Evolutionary conservation across 2,797 vertebrate species (phyloP).

Genomic region (Pipistrellus nathusii): DNA sequence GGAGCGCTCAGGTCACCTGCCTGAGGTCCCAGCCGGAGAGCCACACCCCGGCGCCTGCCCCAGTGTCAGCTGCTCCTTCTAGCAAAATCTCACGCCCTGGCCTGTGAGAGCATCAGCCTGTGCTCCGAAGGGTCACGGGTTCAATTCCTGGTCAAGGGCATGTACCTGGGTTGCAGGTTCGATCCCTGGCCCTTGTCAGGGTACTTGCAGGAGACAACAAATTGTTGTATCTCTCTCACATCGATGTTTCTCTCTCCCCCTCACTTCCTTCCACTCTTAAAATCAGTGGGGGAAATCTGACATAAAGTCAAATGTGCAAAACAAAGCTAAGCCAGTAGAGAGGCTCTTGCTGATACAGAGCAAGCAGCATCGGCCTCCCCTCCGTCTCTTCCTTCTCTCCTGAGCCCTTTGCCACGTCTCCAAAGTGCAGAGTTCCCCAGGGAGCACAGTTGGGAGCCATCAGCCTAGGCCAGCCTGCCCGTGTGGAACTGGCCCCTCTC

Average conservation of each 20-base stretch:
- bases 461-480: neutral
- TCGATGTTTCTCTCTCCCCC: too few species aligned
- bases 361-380: neutral
- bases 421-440: neutral
- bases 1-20: slow-evolving; percentile 6
- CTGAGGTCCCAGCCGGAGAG: neutral
- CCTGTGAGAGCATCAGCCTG: too few species aligned
- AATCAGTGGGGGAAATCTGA: too few species aligned
- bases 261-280: too few species aligned
- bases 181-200: too few species aligned
- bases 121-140: too few species aligned
- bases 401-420: neutral
- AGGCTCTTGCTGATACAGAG: neutral
- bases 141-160: too few species aligned
- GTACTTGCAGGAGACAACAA: too few species aligned
- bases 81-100: neutral
- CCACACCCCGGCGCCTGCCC: neutral
- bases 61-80: neutral
- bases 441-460: neutral
- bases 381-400: neutral
- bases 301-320: neutral
- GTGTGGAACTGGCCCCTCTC: neutral
- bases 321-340: neutral
- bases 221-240: too few species aligned
- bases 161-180: too few species aligned